These are phyloP conservation scores for Eurosta solidaginis DNA, from an alignment of 1,140 invertebrate genomes.

Conservation along the genomic window DNA sequence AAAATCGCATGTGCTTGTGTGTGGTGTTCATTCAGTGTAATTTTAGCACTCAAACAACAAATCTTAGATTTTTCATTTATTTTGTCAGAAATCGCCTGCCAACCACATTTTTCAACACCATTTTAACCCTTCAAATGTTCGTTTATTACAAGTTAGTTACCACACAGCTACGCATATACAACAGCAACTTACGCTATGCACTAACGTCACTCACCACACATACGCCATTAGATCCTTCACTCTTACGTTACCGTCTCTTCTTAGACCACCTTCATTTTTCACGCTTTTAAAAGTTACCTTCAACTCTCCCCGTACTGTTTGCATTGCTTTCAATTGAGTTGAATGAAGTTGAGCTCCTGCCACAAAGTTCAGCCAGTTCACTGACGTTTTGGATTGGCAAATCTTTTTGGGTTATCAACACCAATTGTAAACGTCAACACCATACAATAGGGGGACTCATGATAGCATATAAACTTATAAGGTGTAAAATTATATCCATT, in stretches of 20 bases:
- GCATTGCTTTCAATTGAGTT: background rate
- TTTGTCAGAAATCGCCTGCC: background rate
- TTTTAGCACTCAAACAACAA: no score
- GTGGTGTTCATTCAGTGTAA: background rate
- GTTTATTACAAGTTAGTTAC: background rate
- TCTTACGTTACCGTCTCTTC: background rate
- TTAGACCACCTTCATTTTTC: no score
- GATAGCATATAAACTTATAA: no score
- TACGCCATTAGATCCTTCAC: background rate
- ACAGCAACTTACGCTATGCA: no score
- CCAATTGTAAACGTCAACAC: conserved; percentile 25
- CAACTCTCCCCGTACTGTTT: background rate
- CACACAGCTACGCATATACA: no score
- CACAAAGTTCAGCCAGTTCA: conserved; percentile 25
- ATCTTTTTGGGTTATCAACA: conserved; percentile 28
- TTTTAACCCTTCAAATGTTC: background rate
- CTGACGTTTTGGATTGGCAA: conserved; percentile 11
- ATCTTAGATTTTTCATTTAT: background rate
- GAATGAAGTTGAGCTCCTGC: conserved; percentile 18
- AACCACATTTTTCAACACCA: conserved; percentile 15
- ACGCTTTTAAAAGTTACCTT: background rate
- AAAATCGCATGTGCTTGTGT: background rate
- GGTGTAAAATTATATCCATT: no score
- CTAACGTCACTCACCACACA: no score
- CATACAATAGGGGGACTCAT: no score